Conservation (phyloP, 2,113 vertebrate species). For the Gavialis gangeticus region DNA sequence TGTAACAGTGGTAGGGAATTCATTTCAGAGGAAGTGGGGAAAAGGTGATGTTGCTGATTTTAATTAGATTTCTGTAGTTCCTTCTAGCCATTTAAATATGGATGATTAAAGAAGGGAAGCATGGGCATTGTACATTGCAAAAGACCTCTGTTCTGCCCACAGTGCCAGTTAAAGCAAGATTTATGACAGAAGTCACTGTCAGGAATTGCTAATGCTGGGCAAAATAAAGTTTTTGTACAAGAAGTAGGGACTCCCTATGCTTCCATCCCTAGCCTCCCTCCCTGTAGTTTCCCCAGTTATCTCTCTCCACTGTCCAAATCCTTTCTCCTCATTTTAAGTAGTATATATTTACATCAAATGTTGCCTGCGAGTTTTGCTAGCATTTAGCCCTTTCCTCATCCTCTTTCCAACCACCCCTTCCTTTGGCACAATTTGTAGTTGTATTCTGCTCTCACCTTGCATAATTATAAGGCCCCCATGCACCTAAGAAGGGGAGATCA, state of each 20-base stretch:
- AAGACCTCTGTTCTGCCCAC: neutral
- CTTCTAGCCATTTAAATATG: slow-evolving; percentile 39
- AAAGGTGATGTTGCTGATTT: slow-evolving; percentile 7
- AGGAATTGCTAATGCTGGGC: neutral
- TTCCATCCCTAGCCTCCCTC: neutral
- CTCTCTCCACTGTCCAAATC: neutral
- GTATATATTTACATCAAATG: no score
- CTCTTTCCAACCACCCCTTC: no score
- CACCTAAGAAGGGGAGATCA: neutral
- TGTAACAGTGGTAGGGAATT: slow-evolving; percentile 48
- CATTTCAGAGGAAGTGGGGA: neutral
- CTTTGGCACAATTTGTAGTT: neutral
- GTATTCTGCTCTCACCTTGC: neutral
- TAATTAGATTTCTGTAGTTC: slow-evolving; percentile 26
- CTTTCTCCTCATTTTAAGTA: neutral
- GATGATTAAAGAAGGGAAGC: slow-evolving; percentile 47
- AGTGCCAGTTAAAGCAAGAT: neutral
- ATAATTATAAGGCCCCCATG: neutral
- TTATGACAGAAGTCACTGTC: neutral
- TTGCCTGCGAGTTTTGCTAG: neutral
- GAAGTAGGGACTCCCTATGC: neutral
- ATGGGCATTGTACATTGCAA: slow-evolving; percentile 30
- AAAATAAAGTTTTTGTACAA: neutral
- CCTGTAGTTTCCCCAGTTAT: neutral
- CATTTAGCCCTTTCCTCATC: neutral